Evolutionary conservation across 2,113 vertebrate species (phyloP), one percentile per base, ranked within the genome.

Genomic region (Scomber japonicus): DNA sequence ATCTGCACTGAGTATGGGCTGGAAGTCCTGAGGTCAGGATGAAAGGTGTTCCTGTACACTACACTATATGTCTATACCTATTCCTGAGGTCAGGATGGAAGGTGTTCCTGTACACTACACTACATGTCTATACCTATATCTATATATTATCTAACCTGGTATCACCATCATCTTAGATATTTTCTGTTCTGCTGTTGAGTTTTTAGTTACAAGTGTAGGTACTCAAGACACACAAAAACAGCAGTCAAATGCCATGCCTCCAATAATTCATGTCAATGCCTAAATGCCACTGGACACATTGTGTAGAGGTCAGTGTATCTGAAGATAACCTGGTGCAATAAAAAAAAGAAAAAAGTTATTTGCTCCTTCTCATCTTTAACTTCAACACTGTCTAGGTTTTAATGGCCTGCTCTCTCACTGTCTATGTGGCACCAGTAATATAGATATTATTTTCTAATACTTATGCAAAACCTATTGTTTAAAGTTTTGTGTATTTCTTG

Each of bases 271-370:
- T 53, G 51, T 70, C 65, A 61, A 56, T 65, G 8, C 27, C 1
- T 24, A 80, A 76, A 74, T 80, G 77, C 59, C 81, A 83, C 17
- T 21, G 72, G 62, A 80, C 62, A 48, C 27, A 24, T 31, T 8
- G 16, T 21, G 21, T 1, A 45, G 40, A 87, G 73, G 64, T 80
- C 72, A 50, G 46, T 4, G 48, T 56, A 24, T 69, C 31, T 62
- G 50, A 11, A 62, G 44, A 70, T 70, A 75, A 78, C 24, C 16
- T 80, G 71, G 45, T 1, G 7, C 51, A 55, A 67, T 80, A 31
- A 40, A 46, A 50, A 66, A 24, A 24, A 24, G 1, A 24, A 24
- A 24, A 63, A 66, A 50, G 44, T 14, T 21, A 40, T 21, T 30
- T 11, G 1, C 15, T 65, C 19, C 13, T 44, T 30, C 17, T 19